phyloP scores from a whole-genome alignment of 1,140 invertebrate genomes.

The fruit fly (Drosophila melanogaster) region Release_6_plus_ISO1_MT NT_033779.5:960001-960500 shows the following conservation, averaged over 20 bases:
- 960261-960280: no score
- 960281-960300: neutral
- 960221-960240: no score
- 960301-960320: neutral
- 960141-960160: neutral
- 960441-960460: neutral
- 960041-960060: constrained; percentile 46
- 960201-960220: neutral
- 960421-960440: constrained; percentile 2
- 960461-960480: constrained; percentile 62
- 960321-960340: neutral
- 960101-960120: neutral
- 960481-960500: constrained; percentile 72
- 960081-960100: constrained; percentile 2
- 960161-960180: no score
- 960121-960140: neutral
- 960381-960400: constrained; percentile 58
- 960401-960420: constrained; percentile 52
- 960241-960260: no score
- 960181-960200: no score
- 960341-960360: constrained; percentile 6
- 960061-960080: constrained; percentile 25
- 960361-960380: constrained; percentile 8
- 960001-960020: neutral
- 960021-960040: constrained; percentile 21